Evolutionary conservation across 2,113 vertebrate species (phyloP).

Genomic region (Sus scrofa): T2T-Sscrofa CM000812.6:191817001-191817500

Average conservation of each 20-base stretch:
- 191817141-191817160: conserved; percentile 9
- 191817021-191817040: no score
- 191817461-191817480: background rate
- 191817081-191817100: no score
- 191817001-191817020: no score
- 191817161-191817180: background rate
- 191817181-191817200: no score
- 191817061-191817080: no score
- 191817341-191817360: background rate
- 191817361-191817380: background rate
- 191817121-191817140: background rate
- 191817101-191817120: background rate
- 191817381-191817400: background rate
- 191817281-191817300: background rate
- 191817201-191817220: background rate
- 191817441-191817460: background rate
- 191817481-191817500: background rate
- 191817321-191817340: background rate
- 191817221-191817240: background rate
- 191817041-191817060: no score
- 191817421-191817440: background rate
- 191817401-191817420: background rate
- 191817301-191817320: background rate
- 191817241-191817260: background rate
- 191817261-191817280: background rate